Evolutionary conservation across 2,113 vertebrate genomes (phyloP), one percentile per base, ranked within the genome.

Genomic region (Ptilonorhynchus violaceus): DNA sequence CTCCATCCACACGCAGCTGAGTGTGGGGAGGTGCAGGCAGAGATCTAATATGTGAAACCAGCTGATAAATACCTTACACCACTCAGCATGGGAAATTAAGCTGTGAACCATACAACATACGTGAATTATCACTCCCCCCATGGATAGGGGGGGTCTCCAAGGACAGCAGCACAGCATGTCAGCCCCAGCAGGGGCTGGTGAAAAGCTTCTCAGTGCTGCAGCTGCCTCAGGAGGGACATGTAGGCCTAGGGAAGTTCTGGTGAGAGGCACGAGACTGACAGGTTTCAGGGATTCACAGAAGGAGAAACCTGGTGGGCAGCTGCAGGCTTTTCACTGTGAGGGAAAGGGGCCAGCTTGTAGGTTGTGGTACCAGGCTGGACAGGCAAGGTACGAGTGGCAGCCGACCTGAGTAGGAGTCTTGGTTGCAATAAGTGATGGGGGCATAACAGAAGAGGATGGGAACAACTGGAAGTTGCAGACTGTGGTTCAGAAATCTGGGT

Each of bases 1-100:
- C 92, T 96, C 80, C 91, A 84, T 96, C 80, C 77, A 85, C 84
- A 95, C 1, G 0, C 64, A 89, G 93, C 2, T 0, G 18, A 91
- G 83, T 44, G 80, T 68, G 73, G 80, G 88, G 96, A 85, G 92
- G 52, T 78, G 69, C 95, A 91, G 85, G 84, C 96, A 93, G 80
- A 87, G 80, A 91, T 64, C 52, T 92, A 31, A 91, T 84, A 91
- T 22, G 37, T 84, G 87, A 93, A 94, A 84, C 25, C 31, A 35
- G 63, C 53, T 49, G 49, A 81, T 93, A 86, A 92, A 88, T 59
- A 68, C 56, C 60, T 90, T 93, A 63, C 53, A 84, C 58, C 13
- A 33, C 46, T 66, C 79, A 62, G 70, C 41, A 53, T 13, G 64
- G 66, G 62, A 89, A 92, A 85, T 16, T 44, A 87, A 84, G 49